Percentiles rank a stretch among this genome's conserved stretches.
Conservation (phyloP, 2,797 vertebrate species). For the Poecilia gillii region DNA sequence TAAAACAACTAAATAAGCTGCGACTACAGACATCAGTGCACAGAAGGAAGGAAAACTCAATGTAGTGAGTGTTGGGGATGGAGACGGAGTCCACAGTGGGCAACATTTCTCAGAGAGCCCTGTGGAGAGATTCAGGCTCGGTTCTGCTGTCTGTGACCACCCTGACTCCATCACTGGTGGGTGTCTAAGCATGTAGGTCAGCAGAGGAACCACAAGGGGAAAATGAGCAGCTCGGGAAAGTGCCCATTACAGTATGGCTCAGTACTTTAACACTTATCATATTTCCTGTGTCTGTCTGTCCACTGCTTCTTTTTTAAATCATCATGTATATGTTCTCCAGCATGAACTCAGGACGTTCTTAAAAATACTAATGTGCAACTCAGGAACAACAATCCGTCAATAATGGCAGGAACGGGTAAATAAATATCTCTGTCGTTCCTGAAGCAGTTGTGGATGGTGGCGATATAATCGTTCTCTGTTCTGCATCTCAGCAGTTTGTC, state of each 20-base stretch:
- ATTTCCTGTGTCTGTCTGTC: slow-evolving; percentile 6
- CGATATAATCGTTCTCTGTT: slow-evolving; percentile 24
- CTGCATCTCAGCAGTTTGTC: slow-evolving; percentile 19
- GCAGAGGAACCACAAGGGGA: slow-evolving; percentile 53
- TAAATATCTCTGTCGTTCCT: slow-evolving; percentile 24
- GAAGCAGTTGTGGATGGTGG: slow-evolving; percentile 27
- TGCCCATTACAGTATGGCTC: slow-evolving; percentile 29
- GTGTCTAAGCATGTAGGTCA: slow-evolving; percentile 61
- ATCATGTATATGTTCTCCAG: neutral
- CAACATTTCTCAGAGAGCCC: slow-evolving; percentile 66
- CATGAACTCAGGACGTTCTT: neutral
- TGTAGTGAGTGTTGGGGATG: slow-evolving; percentile 48
- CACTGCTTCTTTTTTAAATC: neutral
- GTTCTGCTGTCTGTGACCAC: slow-evolving; percentile 46
- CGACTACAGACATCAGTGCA: slow-evolving; percentile 2
- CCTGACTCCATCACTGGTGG: slow-evolving; percentile 47
- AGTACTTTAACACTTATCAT: slow-evolving; percentile 30
- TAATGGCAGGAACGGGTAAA: slow-evolving; percentile 26
- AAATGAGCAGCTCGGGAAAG: slow-evolving; percentile 42
- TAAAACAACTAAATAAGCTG: neutral
- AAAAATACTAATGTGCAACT: slow-evolving; percentile 31
- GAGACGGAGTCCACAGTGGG: slow-evolving; percentile 60
- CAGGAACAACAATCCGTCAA: slow-evolving; percentile 54
- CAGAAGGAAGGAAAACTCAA: slow-evolving; percentile 42
- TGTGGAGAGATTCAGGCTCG: slow-evolving; percentile 49